Conservation (phyloP, 2,113 vertebrate species). For the Ptilorrhoa leucosticta region DNA sequence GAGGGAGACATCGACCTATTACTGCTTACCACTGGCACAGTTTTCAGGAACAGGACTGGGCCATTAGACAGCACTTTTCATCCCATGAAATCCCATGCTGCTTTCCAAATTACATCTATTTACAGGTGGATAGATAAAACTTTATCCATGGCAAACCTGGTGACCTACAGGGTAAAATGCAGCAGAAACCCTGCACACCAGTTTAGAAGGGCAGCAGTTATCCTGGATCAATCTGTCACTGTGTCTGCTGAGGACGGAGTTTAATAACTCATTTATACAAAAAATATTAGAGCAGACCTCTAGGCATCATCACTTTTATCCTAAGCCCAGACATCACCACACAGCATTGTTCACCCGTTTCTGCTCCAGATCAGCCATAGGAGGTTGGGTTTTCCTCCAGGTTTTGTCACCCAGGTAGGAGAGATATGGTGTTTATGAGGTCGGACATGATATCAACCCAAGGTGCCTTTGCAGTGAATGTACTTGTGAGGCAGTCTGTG, state of each 20-base stretch:
- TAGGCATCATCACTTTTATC: neutral
- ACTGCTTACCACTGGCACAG: neutral
- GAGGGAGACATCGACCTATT: neutral
- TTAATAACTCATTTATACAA: neutral
- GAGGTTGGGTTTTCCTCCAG: neutral
- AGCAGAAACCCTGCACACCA: neutral
- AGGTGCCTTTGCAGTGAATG: neutral
- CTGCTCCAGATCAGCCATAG: too few relatives aligned
- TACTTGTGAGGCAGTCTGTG: neutral
- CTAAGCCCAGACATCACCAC: neutral
- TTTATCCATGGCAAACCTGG: neutral
- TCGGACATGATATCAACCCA: neutral
- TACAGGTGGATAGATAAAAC: neutral
- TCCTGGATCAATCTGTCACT: neutral
- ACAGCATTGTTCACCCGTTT: rapidly evolving
- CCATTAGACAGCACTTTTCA: neutral
- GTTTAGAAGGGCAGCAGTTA: neutral
- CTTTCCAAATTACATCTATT: neutral
- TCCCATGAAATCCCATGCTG: neutral
- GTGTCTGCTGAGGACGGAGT: too few relatives aligned
- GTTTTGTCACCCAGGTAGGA: neutral
- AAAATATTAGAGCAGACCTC: neutral
- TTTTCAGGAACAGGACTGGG: neutral
- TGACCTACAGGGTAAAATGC: neutral
- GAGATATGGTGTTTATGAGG: rapidly evolving